Conservation (phyloP, 2,797 vertebrate species). For the Poecilia wingei region DNA sequence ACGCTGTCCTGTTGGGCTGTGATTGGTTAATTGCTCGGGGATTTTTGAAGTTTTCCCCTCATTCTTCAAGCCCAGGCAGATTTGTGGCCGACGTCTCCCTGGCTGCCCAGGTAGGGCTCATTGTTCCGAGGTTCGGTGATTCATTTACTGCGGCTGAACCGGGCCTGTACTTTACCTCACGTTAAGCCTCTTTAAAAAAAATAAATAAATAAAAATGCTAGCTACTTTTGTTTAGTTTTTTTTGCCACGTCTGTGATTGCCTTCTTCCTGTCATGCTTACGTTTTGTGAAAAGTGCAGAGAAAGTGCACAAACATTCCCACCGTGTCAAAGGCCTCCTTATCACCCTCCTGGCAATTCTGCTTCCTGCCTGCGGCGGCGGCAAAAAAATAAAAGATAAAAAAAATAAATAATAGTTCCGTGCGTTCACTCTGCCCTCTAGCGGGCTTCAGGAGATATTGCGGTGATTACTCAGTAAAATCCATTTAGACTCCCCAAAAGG, state of each 20-base stretch:
- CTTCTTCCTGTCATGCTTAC: conserved; percentile 63
- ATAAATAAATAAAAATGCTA: not conserved
- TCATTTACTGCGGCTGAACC: conserved; percentile 36
- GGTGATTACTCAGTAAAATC: conserved; percentile 58
- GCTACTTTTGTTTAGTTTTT: not conserved
- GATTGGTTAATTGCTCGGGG: conserved; percentile 84
- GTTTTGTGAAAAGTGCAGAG: conserved; percentile 53
- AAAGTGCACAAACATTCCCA: conserved; percentile 58
- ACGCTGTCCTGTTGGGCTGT: conserved; percentile 88
- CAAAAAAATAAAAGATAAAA: not conserved
- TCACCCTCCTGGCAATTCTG: conserved; percentile 61
- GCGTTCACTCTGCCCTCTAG: conserved; percentile 81
- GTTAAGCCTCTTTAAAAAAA: conserved; percentile 1
- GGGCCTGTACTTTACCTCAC: conserved; percentile 19
- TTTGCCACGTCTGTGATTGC: conserved; percentile 54
- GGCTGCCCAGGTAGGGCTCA: conserved; percentile 48
- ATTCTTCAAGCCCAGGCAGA: conserved; percentile 77
- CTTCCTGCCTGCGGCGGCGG: conserved; percentile 50
- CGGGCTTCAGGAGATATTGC: conserved; percentile 54
- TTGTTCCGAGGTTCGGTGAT: conserved; percentile 44
- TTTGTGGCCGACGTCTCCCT: conserved; percentile 44
- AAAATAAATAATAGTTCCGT: conserved; percentile 34
- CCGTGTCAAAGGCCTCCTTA: conserved; percentile 64
- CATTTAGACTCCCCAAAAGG: conserved; percentile 66
- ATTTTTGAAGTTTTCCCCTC: conserved; percentile 79